Evolutionary conservation across 2,113 vertebrate species (phyloP).

Genomic region (Microtus montanus): DNA sequence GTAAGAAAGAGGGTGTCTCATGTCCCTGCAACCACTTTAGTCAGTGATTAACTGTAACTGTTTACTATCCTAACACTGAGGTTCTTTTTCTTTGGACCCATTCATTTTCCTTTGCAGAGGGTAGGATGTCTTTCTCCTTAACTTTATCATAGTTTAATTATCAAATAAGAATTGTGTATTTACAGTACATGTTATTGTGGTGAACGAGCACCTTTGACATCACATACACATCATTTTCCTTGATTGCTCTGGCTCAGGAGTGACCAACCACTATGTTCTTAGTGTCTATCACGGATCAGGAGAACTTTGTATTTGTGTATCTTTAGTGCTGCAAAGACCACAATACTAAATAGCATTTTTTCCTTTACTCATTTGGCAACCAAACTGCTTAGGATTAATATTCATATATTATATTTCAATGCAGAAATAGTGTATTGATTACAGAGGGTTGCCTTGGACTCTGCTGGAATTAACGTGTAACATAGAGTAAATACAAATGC

Average conservation of each 20-base stretch:
- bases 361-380: constrained; percentile 12
- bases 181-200: neutral
- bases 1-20: neutral
- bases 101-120: constrained; percentile 9
- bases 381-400: constrained; percentile 26
- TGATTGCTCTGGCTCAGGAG: neutral
- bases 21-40: neutral
- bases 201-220: neutral
- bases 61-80: neutral
- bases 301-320: neutral
- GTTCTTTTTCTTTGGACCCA: constrained; percentile 5
- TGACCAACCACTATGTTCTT: neutral
- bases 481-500: neutral
- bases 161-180: neutral
- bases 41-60: neutral
- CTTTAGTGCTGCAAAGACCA: neutral
- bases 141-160: neutral
- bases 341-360: neutral
- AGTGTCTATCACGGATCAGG: neutral
- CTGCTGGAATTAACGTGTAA: constrained; percentile 1
- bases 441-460: neutral
- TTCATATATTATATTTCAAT: constrained; percentile 15
- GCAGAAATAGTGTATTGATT: constrained; percentile 34
- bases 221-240: neutral
- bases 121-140: neutral